These are phyloP conservation scores for Papilio machaon DNA, from an alignment of 1,140 invertebrate species.

Conservation along the genomic window DNA sequence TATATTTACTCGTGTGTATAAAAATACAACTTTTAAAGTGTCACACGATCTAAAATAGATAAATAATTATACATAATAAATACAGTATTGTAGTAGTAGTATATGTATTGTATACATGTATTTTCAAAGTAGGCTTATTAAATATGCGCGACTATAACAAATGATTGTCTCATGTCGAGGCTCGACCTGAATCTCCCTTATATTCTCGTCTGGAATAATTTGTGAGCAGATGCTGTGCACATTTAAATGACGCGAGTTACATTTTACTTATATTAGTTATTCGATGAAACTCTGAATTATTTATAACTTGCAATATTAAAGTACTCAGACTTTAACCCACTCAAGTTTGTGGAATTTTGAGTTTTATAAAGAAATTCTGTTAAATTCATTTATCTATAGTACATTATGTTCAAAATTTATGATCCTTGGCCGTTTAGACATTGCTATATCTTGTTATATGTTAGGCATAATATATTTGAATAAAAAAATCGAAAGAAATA, in stretches of 20 bases:
- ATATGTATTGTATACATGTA: not conserved
- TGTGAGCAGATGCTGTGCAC: slow-evolving; percentile 11
- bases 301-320: slow-evolving; percentile 18
- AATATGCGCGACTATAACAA: slow-evolving; percentile 7
- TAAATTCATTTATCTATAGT: no score
- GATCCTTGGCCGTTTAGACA: no score
- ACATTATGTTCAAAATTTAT: no score
- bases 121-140: not conserved
- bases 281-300: not conserved
- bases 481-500: no score
- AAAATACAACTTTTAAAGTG: no score
- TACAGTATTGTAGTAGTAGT: no score
- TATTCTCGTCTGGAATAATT: slow-evolving; percentile 22
- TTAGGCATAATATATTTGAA: no score
- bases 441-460: no score
- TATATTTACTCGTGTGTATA: no score
- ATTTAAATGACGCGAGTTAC: slow-evolving; percentile 25
- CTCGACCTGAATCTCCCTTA: not conserved
- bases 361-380: not conserved
- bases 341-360: not conserved
- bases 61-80: no score
- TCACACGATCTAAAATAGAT: no score
- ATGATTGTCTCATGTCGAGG: not conserved
- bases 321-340: not conserved
- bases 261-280: slow-evolving; percentile 12